Conservation (phyloP, 2,888 invertebrate species). For the Coleophora deauratella region DNA sequence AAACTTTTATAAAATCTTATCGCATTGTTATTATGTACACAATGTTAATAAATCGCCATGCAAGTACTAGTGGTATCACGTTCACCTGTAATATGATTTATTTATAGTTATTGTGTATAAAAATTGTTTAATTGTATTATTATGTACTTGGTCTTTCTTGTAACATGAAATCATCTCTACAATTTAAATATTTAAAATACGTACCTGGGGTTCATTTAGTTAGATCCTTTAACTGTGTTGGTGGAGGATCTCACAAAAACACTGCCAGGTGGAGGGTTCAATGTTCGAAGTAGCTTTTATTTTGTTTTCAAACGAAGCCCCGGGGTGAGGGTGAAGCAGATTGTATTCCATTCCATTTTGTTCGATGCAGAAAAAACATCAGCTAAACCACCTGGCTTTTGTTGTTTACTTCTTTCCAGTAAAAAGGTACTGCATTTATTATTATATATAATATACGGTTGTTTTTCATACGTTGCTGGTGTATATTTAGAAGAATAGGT, state of each 20-base stretch:
- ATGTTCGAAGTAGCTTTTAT: conserved; percentile 49
- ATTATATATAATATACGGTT: no score
- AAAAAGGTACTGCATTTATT: no score
- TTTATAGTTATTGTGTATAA: no score
- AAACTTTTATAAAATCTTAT: conserved; percentile 15
- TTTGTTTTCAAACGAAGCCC: conserved; percentile 48
- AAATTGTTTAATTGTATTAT: no score
- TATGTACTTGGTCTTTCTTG: no score
- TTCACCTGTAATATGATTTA: not conserved
- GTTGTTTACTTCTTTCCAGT: not conserved
- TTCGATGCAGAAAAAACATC: conserved; percentile 24
- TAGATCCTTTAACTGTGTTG: no score
- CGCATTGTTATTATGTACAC: conserved; percentile 19
- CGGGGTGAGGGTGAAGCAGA: conserved; percentile 32
- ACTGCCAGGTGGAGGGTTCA: conserved; percentile 63
- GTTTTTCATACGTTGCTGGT: no score
- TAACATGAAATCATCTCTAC: no score
- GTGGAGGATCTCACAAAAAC: conserved; percentile 31
- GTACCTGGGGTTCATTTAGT: no score
- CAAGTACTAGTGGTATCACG: conserved; percentile 17
- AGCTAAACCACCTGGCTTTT: conserved; percentile 42
- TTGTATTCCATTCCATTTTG: conserved; percentile 8
- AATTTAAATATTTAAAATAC: no score
- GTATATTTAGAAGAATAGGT: no score
- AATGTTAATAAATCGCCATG: conserved; percentile 23